Conservation (phyloP, 1,140 invertebrate species). For the Macrobrachium rosenbergii region DNA sequence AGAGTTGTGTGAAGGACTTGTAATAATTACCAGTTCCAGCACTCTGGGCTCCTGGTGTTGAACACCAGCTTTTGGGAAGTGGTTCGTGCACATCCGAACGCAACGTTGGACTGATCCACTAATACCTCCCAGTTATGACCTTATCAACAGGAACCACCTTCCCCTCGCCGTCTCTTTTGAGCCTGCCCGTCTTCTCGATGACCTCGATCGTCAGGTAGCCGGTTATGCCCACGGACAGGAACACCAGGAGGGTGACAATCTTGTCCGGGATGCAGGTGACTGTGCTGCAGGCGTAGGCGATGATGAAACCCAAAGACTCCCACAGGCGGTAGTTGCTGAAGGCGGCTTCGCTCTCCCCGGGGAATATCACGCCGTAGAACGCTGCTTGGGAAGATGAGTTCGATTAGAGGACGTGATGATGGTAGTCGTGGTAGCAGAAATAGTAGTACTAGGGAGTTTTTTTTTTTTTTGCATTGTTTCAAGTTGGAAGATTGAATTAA, state of each 20-base stretch:
- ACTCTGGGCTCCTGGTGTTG: too few species aligned
- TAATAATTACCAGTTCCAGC: too few species aligned
- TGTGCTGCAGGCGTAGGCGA: constrained; percentile 86
- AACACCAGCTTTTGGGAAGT: not conserved
- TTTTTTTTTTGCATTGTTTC: too few species aligned
- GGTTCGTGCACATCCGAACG: not conserved
- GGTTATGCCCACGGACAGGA: constrained; percentile 65
- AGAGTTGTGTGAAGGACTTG: too few species aligned
- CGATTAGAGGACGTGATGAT: not conserved
- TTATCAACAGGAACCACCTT: constrained; percentile 5
- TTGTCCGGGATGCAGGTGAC: constrained; percentile 68
- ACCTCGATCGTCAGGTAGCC: constrained; percentile 67
- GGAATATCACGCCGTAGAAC: constrained; percentile 81
- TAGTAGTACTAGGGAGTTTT: not conserved
- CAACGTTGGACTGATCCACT: not conserved
- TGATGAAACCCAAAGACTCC: constrained; percentile 93
- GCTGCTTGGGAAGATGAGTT: constrained; percentile 14
- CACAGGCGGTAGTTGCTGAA: constrained; percentile 97
- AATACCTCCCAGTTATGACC: not conserved
- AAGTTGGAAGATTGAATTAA: too few species aligned
- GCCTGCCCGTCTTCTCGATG: constrained; percentile 26
- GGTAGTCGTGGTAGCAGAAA: not conserved
- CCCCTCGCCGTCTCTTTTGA: constrained; percentile 12
- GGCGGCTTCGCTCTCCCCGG: constrained; percentile 93
- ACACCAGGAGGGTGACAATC: constrained; percentile 66